Evolutionary conservation across 2,888 invertebrate genomes (phyloP).

Genomic region (Smittia aterrima): DNA sequence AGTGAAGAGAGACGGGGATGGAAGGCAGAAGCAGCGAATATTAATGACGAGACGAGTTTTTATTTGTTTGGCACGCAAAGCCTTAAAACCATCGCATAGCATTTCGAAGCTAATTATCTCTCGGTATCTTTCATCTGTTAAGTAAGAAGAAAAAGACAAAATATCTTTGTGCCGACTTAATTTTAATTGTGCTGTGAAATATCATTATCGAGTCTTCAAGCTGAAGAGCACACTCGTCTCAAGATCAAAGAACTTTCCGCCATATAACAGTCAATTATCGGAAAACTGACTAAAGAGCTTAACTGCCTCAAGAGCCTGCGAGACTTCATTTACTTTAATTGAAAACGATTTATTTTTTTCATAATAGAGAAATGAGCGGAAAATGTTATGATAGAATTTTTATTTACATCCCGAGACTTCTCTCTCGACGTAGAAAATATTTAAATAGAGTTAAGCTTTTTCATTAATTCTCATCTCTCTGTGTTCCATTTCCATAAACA

Average conservation of each 20-base stretch:
- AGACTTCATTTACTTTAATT: constrained; percentile 15
- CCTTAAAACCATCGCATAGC: neutral
- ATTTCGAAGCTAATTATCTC: neutral
- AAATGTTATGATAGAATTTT: constrained; percentile 24
- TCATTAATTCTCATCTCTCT: neutral
- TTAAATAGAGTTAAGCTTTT: constrained; percentile 3
- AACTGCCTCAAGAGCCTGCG: neutral
- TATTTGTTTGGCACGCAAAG: neutral
- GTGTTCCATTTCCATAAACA: constrained; percentile 1
- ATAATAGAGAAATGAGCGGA: no score
- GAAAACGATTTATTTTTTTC: neutral
- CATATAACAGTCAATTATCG: constrained; percentile 25
- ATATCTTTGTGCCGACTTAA: neutral
- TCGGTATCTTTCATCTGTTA: neutral
- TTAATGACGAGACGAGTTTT: neutral
- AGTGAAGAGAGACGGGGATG: neutral
- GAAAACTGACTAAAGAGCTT: constrained; percentile 29
- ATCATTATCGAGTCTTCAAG: constrained; percentile 7
- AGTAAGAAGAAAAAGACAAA: neutral
- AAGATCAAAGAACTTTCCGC: constrained; percentile 11
- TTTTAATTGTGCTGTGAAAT: constrained; percentile 11
- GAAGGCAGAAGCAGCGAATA: neutral
- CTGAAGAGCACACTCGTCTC: neutral
- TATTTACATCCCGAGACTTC: constrained; percentile 9
- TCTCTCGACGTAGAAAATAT: neutral